phyloP scores from a whole-genome alignment of 2,888 invertebrate genomes.

The Xanthorhoe spadicearia region DNA sequence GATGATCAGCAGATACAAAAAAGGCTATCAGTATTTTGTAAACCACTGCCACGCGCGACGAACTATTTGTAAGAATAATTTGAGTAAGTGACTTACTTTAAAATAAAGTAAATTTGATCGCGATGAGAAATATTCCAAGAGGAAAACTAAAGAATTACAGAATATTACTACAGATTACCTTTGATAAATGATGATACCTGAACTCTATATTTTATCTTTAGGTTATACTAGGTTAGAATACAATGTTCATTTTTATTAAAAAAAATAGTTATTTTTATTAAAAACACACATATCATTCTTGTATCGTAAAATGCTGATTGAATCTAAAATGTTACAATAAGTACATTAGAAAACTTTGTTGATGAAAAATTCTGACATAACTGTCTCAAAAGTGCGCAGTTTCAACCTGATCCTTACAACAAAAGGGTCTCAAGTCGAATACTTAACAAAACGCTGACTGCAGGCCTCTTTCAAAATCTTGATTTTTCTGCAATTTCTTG shows the following conservation, averaged over 20 bases:
- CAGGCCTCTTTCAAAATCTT: constrained; percentile 18
- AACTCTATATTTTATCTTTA: too few species aligned
- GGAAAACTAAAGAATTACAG: too few species aligned
- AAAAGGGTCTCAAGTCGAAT: constrained; percentile 20
- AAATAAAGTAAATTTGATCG: too few species aligned
- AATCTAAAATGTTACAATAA: background rate
- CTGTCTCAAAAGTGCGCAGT: background rate
- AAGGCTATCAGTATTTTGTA: constrained; percentile 68
- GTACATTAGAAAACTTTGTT: background rate
- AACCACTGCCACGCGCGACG: constrained; percentile 75
- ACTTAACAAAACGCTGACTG: constrained; percentile 29
- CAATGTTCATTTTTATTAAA: too few species aligned
- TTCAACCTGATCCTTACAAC: constrained; percentile 8
- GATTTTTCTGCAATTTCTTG: constrained; percentile 16
- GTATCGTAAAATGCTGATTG: background rate
- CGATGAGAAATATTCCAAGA: too few species aligned
- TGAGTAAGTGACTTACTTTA: constrained; percentile 55
- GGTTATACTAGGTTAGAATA: too few species aligned
- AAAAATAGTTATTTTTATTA: too few species aligned
- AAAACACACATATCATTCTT: too few species aligned
- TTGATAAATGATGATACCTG: too few species aligned
- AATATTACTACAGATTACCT: too few species aligned
- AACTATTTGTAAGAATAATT: constrained; percentile 67
- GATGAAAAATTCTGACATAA: background rate
- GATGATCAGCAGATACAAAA: constrained; percentile 77